These are phyloP conservation scores for Sylvilagus floridanus DNA, from an alignment of 2,797 vertebrate species.

Conservation along the genomic window DNA sequence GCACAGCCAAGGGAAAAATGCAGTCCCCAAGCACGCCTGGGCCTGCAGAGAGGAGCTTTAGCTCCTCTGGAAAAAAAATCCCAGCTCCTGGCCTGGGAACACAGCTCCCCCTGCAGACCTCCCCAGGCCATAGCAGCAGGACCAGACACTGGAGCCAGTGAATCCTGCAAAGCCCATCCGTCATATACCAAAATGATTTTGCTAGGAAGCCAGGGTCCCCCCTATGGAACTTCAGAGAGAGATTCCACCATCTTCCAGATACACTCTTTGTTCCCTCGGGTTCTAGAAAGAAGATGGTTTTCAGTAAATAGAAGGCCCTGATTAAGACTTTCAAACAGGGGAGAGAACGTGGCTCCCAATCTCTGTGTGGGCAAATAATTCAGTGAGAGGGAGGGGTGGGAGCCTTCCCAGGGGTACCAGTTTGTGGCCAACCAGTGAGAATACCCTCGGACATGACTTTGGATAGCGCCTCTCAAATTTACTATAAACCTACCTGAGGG, in stretches of 20 bases:
- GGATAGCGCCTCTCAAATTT: background rate
- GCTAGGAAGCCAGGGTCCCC: background rate
- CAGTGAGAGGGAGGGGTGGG: background rate
- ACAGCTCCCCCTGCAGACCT: conserved; percentile 60
- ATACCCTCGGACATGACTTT: background rate
- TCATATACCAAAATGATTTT: background rate
- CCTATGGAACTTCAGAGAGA: background rate
- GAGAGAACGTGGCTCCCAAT: background rate
- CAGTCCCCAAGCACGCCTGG: background rate
- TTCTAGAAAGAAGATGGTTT: conserved; percentile 54
- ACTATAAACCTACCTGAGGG: background rate
- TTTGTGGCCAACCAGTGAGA: background rate
- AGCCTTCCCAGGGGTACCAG: background rate
- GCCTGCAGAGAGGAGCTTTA: conserved; percentile 51
- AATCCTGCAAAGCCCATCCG: background rate
- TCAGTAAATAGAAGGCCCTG: background rate
- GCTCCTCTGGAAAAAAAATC: conserved; percentile 36
- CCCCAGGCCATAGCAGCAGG: background rate
- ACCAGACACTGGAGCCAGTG: background rate
- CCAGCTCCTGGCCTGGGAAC: background rate
- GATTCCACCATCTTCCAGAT: background rate
- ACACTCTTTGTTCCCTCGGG: background rate
- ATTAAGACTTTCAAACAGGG: background rate
- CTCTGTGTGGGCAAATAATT: conserved; percentile 20
- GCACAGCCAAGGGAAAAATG: conserved; percentile 47